A percentile compares a stretch with the other conserved stretches of the same genome.
phyloP scores from a whole-genome alignment of 2,113 vertebrate species.

The Galemys pyrenaicus region DNA sequence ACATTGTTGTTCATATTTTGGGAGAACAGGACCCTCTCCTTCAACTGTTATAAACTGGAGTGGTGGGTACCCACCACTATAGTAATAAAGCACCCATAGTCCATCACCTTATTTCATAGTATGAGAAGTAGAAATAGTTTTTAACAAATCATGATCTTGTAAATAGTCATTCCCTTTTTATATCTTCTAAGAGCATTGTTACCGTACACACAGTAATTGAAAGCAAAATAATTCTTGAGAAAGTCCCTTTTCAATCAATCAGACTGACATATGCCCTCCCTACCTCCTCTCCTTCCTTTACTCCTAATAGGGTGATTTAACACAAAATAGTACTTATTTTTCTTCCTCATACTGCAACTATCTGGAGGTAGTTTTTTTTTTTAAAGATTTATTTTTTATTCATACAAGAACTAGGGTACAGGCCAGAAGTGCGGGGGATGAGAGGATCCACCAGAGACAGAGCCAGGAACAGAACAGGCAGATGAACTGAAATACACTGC shows the following conservation, averaged over 20 bases:
- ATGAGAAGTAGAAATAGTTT: neutral
- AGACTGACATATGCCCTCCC: neutral
- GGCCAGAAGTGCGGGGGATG: no score
- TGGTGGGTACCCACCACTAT: no score
- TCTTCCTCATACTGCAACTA: neutral
- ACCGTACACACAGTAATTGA: neutral
- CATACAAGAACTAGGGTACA: no score
- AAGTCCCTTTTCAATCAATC: slow-evolving; percentile 30
- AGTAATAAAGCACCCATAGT: no score
- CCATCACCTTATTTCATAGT: no score
- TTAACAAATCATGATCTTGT: neutral
- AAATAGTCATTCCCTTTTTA: neutral
- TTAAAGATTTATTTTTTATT: no score
- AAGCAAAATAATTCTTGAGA: neutral
- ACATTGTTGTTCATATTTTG: no score
- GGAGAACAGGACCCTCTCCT: no score
- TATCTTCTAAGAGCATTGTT: neutral
- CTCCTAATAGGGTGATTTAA: slow-evolving; percentile 24
- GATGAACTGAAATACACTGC: no score
- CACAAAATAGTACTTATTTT: neutral
- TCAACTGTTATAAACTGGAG: no score
- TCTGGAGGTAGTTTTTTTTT: slow-evolving; percentile 1
- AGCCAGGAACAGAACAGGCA: no score
- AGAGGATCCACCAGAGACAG: no score
- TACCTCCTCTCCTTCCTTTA: neutral